Evolutionary conservation across 1,140 invertebrate genomes (phyloP).

Genomic region (Oncopodura yosiiana): DNA sequence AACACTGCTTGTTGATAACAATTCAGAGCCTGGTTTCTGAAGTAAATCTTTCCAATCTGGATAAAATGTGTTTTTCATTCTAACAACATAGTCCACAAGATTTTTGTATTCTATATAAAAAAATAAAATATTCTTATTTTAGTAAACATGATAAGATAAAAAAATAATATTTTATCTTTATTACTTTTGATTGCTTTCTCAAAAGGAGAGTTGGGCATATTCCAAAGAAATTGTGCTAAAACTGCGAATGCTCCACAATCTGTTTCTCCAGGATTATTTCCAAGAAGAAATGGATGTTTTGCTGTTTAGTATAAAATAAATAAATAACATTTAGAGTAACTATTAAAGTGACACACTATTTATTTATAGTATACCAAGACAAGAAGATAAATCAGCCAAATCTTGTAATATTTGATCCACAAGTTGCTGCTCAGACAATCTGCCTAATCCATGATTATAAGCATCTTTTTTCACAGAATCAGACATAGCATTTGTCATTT

Average conservation of each 20-base stretch:
- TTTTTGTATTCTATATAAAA: constrained; percentile 36
- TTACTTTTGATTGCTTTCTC: constrained; percentile 34
- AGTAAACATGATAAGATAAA: neutral
- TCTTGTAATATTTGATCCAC: constrained; percentile 16
- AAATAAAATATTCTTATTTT: constrained; percentile 1
- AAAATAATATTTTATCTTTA: neutral
- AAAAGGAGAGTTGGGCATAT: constrained; percentile 39
- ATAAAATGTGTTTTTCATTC: constrained; percentile 37
- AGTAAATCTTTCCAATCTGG: constrained; percentile 31
- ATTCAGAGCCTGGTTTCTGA: neutral
- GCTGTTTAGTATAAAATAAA: constrained; percentile 33
- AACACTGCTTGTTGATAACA: neutral
- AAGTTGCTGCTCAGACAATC: neutral
- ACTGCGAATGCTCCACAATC: constrained; percentile 44
- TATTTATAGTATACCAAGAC: constrained; percentile 15
- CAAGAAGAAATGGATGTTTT: constrained; percentile 40
- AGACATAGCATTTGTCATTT: constrained; percentile 2
- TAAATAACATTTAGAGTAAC: neutral
- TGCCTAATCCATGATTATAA: constrained; percentile 23
- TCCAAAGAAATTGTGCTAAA: constrained; percentile 40
- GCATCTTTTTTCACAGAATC: constrained; percentile 9
- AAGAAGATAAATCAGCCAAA: constrained; percentile 16
- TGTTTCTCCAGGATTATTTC: constrained; percentile 39
- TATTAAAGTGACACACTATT: neutral
- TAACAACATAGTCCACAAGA: constrained; percentile 35